Evolutionary conservation across 2,888 invertebrate species (phyloP).

Genomic region (Ecliptopera silaceata): DNA sequence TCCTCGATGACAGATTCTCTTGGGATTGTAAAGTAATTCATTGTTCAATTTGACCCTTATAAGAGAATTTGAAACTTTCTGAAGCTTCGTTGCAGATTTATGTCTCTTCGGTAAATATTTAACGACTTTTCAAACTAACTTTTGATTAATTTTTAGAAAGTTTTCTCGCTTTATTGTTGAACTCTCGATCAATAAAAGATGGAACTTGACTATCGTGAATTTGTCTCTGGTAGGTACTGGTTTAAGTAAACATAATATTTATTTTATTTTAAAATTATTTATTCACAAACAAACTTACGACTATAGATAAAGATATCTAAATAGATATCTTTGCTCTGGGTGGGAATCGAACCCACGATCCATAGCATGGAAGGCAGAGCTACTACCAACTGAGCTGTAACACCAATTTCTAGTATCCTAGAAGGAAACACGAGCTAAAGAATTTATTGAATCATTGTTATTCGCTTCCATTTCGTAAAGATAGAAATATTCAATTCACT

Average conservation of each 20-base stretch:
- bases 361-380: too few relatives aligned
- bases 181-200: too few relatives aligned
- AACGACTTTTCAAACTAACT: background rate
- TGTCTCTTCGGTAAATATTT: background rate
- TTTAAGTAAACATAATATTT: too few relatives aligned
- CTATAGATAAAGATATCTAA: too few relatives aligned
- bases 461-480: slow-evolving; percentile 10
- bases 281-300: too few relatives aligned
- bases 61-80: background rate
- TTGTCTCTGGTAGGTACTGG: too few relatives aligned
- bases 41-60: slow-evolving; percentile 12
- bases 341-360: too few relatives aligned
- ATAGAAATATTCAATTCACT: slow-evolving; percentile 20
- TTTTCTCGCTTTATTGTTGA: background rate
- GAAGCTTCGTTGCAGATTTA: background rate
- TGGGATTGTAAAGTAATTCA: slow-evolving; percentile 10
- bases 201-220: too few relatives aligned
- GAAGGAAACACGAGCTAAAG: background rate
- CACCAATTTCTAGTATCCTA: too few relatives aligned
- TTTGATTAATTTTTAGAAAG: background rate
- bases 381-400: too few relatives aligned
- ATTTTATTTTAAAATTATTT: too few relatives aligned
- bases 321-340: too few relatives aligned
- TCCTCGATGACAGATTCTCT: slow-evolving; percentile 14
- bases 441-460: slow-evolving; percentile 4